phyloP scores from a whole-genome alignment of 2,888 invertebrate genomes.

The Caenorhabditis plicata region DNA sequence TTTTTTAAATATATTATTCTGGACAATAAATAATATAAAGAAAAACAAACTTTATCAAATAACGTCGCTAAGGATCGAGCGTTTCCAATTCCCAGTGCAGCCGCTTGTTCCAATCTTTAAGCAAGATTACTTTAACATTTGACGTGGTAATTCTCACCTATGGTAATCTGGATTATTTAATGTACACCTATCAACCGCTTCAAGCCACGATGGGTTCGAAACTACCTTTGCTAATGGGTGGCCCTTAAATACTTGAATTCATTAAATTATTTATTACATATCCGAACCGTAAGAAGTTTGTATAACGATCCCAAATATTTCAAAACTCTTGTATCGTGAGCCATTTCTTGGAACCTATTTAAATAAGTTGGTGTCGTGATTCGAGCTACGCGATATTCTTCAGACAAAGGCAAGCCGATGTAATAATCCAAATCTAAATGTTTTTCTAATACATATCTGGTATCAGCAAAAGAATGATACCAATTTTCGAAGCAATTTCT shows the following conservation, averaged over 20 bases:
- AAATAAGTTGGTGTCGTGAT: constrained; percentile 28
- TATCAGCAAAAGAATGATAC: constrained; percentile 1
- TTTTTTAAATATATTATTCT: background rate
- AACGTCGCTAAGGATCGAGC: constrained; percentile 57
- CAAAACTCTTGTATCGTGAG: constrained; percentile 32
- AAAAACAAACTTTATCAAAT: constrained; percentile 42
- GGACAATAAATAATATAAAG: background rate
- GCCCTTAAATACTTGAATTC: constrained; percentile 22
- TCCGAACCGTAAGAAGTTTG: constrained; percentile 32
- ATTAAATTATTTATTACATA: background rate
- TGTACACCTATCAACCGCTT: constrained; percentile 47
- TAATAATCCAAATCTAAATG: constrained; percentile 64
- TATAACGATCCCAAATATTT: constrained; percentile 30
- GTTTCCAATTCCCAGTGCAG: constrained; percentile 61
- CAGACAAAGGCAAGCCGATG: constrained; percentile 59
- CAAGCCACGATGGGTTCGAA: constrained; percentile 47
- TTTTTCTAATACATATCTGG: background rate
- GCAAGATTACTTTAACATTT: background rate
- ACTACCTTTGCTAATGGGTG: constrained; percentile 38
- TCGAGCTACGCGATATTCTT: constrained; percentile 42
- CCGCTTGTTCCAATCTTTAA: constrained; percentile 57
- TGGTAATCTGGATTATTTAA: constrained; percentile 61
- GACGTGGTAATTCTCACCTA: constrained; percentile 6
- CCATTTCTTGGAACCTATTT: constrained; percentile 36
- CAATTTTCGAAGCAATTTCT: constrained; percentile 21